phyloP scores from a whole-genome alignment of 2,113 vertebrate genomes.

The Epinephelus fuscoguttatus region DNA sequence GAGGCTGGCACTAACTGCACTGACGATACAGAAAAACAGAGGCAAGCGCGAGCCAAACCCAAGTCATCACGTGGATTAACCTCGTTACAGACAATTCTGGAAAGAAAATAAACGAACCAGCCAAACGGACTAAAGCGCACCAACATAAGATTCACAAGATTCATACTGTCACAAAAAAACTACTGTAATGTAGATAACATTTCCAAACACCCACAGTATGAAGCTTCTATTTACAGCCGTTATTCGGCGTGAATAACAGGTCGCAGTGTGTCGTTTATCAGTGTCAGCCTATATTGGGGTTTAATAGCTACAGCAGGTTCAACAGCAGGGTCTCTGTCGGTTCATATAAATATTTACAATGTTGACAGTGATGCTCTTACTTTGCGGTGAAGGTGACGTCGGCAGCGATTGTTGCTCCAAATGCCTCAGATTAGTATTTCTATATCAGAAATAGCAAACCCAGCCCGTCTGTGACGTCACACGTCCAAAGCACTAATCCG shows the following conservation, averaged over 20 bases:
- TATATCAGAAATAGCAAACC: constrained; percentile 21
- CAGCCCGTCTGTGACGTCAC: constrained; percentile 53
- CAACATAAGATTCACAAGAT: neutral
- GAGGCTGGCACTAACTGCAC: too few species aligned
- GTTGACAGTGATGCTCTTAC: neutral
- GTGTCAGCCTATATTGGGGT: neutral
- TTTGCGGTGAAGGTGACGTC: neutral
- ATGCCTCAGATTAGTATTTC: neutral
- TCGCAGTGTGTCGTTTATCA: neutral
- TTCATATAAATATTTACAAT: neutral
- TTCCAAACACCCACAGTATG: neutral
- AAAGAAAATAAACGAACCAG: neutral
- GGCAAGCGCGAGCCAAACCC: neutral
- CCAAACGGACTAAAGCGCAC: neutral
- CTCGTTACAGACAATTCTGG: neutral
- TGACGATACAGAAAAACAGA: neutral
- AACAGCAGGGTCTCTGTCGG: neutral
- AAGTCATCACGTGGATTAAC: constrained; percentile 27
- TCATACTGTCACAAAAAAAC: neutral
- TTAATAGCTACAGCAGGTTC: neutral
- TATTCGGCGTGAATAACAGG: neutral
- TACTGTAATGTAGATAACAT: neutral
- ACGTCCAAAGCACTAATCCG: constrained; percentile 14
- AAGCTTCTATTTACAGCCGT: neutral
- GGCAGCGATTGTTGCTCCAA: neutral